Percentiles rank a stretch among this genome's conserved stretches.
These are phyloP conservation scores for Rotaria sp. DNA, from an alignment of 2,888 invertebrate species.

Conservation along the genomic window DNA sequence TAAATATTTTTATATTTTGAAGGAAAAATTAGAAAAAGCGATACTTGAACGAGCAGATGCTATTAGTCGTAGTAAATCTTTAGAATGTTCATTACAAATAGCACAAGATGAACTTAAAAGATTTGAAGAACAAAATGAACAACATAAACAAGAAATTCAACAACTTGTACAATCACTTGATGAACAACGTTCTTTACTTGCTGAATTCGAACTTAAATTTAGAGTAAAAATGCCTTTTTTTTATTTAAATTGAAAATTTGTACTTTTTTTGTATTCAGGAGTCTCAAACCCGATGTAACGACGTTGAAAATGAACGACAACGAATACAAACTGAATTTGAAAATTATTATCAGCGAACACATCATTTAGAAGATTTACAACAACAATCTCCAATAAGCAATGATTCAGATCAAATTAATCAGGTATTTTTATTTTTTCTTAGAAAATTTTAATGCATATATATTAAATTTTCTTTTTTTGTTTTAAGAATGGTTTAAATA, in stretches of 20 bases:
- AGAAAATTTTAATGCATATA: background rate
- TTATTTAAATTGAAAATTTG: background rate
- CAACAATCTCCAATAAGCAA: background rate
- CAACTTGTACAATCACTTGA: background rate
- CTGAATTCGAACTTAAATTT: slow-evolving; percentile 4
- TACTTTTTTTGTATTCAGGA: background rate
- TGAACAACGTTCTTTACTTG: slow-evolving; percentile 2
- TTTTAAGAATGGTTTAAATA: slow-evolving; percentile 16
- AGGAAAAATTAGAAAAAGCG: slow-evolving; percentile 10
- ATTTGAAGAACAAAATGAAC: background rate
- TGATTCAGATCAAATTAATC: background rate
- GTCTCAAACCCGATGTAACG: background rate
- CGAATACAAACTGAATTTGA: background rate
- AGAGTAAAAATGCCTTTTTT: background rate
- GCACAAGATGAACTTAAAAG: slow-evolving; percentile 5
- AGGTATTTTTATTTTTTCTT: background rate
- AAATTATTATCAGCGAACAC: background rate
- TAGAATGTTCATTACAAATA: slow-evolving; percentile 23
- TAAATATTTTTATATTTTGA: background rate
- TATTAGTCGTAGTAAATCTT: background rate
- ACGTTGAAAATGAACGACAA: background rate
- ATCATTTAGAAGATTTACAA: slow-evolving; percentile 1
- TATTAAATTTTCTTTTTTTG: background rate
- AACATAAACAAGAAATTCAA: slow-evolving; percentile 29
- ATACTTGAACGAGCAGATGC: background rate